Evolutionary conservation across 2,797 vertebrate genomes (phyloP).

Genomic region (Dipus sagitta): DNA sequence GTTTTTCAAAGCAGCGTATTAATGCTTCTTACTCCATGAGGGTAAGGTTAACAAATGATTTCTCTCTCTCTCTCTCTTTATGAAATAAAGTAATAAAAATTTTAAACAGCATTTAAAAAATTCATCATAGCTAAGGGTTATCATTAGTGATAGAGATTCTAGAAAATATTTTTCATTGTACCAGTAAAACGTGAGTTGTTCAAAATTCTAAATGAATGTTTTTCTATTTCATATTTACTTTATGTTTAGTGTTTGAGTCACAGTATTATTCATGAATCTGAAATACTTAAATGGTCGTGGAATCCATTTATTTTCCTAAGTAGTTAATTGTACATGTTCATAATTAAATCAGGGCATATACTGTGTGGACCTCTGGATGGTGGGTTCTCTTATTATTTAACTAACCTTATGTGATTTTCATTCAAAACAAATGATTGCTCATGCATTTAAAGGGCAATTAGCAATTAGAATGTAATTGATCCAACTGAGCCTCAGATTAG

Average conservation of each 20-base stretch:
- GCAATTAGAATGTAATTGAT: constrained; percentile 75
- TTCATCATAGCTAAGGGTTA: not conserved
- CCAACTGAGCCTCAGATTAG: constrained; percentile 59
- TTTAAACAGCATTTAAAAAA: not conserved
- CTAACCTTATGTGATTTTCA: constrained; percentile 56
- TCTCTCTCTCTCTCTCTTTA: too few species aligned
- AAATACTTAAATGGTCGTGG: not conserved
- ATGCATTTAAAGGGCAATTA: constrained; percentile 72
- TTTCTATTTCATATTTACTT: not conserved
- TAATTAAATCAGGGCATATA: constrained; percentile 13
- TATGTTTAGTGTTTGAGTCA: not conserved
- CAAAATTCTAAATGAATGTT: not conserved
- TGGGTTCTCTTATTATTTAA: not conserved
- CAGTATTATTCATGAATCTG: not conserved
- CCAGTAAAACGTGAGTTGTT: not conserved
- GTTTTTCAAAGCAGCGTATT: not conserved
- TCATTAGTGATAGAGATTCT: not conserved
- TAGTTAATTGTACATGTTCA: not conserved
- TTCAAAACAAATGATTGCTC: constrained; percentile 74
- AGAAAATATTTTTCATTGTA: not conserved
- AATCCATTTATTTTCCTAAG: not conserved
- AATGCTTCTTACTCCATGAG: not conserved
- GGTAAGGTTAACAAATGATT: not conserved
- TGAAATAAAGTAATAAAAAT: not conserved
- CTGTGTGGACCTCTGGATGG: not conserved